Evolutionary conservation across 2,797 vertebrate species (phyloP), one percentile per base, ranked within the genome.

Genomic region (Leucoraja ocellata): DNA sequence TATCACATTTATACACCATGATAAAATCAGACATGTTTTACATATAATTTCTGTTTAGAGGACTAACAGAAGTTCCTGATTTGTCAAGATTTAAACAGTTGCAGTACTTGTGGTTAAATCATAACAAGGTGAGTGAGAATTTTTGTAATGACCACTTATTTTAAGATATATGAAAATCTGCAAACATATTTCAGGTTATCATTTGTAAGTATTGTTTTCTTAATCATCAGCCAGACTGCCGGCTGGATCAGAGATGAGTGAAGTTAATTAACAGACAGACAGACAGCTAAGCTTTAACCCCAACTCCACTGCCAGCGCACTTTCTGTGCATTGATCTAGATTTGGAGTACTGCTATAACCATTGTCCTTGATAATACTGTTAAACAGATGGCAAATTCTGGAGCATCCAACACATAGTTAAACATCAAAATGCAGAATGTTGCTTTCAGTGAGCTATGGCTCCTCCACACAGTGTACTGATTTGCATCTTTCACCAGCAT

Each of bases 21-120:
- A 91, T 36, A 10, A 32, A 88, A 88, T 18, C 16, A 21, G 63
- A 79, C 0, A 46, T 54, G 84, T 93, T 25, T 93, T 63, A 68
- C 21, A 88, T 93, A 76, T 94, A 94, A 91, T 94, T 94, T 93
- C 46, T 46, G 46, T 93, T 36, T 93, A 98, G 97, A 94, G 95
- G 95, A 76, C 94, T 98, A 79, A 95, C 88, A 93, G 95, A 95
- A 76, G 94, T 97, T 83, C 95, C 97, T 3, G 96, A 96, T 94
- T 95, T 97, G 10, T 97, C 96, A 21, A 95, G 32, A 81, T 98
- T 97, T 95, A 94, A 25, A 91, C 96, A 95, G 77, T 95, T 97
- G 94, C 97, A 94, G 93, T 96, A 95, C 93, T 94, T 98, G 94
- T 97, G 97, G 97, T 95, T 98, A 88, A 97, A 97, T 93, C 96